Conservation (phyloP, 2,113 vertebrate genomes). For the Clarias gariepinus region DNA sequence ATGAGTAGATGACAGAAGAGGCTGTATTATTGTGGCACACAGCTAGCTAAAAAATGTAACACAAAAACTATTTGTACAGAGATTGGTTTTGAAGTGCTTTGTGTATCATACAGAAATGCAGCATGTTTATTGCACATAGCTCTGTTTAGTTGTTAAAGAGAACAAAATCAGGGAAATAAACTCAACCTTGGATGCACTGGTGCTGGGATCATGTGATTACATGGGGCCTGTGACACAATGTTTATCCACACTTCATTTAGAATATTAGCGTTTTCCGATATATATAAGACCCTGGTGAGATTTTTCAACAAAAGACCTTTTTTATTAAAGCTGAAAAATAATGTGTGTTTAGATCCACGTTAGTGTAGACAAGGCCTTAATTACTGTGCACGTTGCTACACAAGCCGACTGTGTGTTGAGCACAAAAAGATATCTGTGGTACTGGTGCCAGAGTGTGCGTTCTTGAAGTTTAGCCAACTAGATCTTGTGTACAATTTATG, state of each 20-base stretch:
- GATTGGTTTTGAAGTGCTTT: neutral
- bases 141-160: neutral
- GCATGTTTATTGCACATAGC: neutral
- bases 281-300: neutral
- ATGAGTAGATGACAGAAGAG: neutral
- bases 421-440: neutral
- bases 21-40: neutral
- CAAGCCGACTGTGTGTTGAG: neutral
- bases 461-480: neutral
- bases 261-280: neutral
- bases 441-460: neutral
- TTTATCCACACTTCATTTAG: neutral
- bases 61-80: neutral
- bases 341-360: neutral
- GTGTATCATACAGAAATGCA: neutral
- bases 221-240: neutral
- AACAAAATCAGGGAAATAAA: neutral
- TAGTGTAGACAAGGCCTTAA: neutral
- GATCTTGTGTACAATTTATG: neutral
- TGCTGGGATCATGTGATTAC: neutral
- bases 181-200: neutral
- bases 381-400: neutral
- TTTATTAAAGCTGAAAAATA: neutral
- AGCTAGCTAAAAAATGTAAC: neutral
- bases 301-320: neutral